phyloP scores from a whole-genome alignment of 2,113 vertebrate genomes.

The Scortum barcoo region DNA sequence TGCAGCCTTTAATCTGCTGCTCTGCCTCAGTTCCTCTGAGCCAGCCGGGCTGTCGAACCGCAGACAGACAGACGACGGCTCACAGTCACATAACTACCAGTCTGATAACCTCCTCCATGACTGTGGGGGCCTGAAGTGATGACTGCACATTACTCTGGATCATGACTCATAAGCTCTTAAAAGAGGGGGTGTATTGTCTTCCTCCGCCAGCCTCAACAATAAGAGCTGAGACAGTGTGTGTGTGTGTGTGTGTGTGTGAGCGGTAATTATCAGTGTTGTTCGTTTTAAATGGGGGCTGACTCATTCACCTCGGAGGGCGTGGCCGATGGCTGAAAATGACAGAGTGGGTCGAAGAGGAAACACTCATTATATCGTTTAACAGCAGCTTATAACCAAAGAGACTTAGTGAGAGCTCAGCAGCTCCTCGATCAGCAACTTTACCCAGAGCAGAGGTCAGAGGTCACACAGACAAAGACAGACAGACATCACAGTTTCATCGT shows the following conservation, averaged over 20 bases:
- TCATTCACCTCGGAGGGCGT: constrained; percentile 40
- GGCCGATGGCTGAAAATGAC: constrained; percentile 27
- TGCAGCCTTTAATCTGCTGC: not conserved
- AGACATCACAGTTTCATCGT: not conserved
- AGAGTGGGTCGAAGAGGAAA: constrained; percentile 24
- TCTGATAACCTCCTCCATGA: constrained; percentile 28
- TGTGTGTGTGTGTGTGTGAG: not conserved
- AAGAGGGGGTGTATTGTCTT: constrained; percentile 5
- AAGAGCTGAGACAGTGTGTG: constrained; percentile 7
- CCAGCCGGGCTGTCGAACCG: not conserved
- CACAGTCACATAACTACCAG: constrained; percentile 22
- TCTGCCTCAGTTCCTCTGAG: constrained; percentile 35
- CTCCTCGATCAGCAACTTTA: not conserved
- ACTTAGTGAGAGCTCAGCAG: not conserved
- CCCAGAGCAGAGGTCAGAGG: constrained; percentile 13
- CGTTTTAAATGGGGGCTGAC: constrained; percentile 28
- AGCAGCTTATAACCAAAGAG: not conserved
- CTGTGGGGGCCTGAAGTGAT: constrained; percentile 71
- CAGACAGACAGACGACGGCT: constrained; percentile 15
- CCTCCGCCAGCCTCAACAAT: constrained; percentile 14
- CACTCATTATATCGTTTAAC: constrained; percentile 42
- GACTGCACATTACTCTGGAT: constrained; percentile 58
- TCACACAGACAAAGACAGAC: not conserved
- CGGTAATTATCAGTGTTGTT: constrained; percentile 40
- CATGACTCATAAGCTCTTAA: constrained; percentile 56